A percentile compares a stretch with the other conserved stretches of the same genome.
Evolutionary conservation across 2,888 invertebrate species (phyloP).

Genomic region (Melanargia galathea): DNA sequence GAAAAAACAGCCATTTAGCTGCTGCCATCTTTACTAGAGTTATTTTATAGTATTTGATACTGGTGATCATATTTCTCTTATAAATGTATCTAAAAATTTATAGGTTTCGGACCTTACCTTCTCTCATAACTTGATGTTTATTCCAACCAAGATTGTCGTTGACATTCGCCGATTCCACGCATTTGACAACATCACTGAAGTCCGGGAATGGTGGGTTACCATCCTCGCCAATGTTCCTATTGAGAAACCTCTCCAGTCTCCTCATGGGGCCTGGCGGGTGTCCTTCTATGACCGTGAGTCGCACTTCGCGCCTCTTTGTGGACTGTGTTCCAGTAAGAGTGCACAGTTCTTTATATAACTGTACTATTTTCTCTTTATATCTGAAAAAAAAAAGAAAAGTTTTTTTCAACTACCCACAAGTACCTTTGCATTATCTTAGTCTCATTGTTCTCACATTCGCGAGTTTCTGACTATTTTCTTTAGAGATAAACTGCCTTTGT

Average conservation of each 20-base stretch:
- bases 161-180: constrained; percentile 54
- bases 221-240: constrained; percentile 51
- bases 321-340: constrained; percentile 47
- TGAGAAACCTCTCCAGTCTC: constrained; percentile 57
- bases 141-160: constrained; percentile 53
- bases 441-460: no score
- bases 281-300: constrained; percentile 51
- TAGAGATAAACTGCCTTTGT: no score
- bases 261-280: constrained; percentile 59
- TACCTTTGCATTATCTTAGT: no score
- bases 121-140: constrained; percentile 47
- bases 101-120: constrained; percentile 51
- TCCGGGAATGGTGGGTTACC: constrained; percentile 70
- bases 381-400: constrained; percentile 46
- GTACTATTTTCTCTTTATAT: constrained; percentile 53
- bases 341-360: constrained; percentile 57
- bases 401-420: no score
- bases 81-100: no score
- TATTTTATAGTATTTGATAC: no score
- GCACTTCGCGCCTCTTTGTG: constrained; percentile 52
- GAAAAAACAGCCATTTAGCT: no score
- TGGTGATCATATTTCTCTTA: no score
- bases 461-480: no score
- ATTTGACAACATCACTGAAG: constrained; percentile 70
- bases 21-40: no score